Evolutionary conservation across 1,140 invertebrate genomes (phyloP), one percentile per base, ranked within the genome.

Genomic region (Trissolcus basalis): DNA sequence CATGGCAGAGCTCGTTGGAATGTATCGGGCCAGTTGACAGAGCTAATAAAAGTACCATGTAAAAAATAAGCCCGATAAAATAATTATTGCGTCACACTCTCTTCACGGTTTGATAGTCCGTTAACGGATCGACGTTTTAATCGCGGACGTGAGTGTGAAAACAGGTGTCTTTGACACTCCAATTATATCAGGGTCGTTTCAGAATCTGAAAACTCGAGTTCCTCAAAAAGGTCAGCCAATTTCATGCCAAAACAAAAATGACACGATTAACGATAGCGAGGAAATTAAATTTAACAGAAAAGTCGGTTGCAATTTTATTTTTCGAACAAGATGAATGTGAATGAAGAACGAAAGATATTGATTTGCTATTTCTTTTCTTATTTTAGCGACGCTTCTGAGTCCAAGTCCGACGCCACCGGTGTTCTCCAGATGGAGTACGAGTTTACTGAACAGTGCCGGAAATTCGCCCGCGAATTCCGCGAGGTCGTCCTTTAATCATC

Each of bases 361-460:
- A 27, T 27, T 27, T 6, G 19, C 11, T 44, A 44, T 2, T 44
- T 16, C 8, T 35, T 33, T 19, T 51, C 11, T 11, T 4, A 9
- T 35, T 12, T 11, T 16, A 83, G 85, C 86, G 74, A 69, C 84
- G 43, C 88, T 90, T 67, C 81, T 88, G 44, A 89, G 87, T 72
- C 89, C 88, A 13, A 90, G 85, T 67, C 90, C 88, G 16, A 89
- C 88, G 61, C 89, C 87, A 8, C 87, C 87, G 8, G 87, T 87
- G 43, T 94, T 94, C 82, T 93, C 93, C 4, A 90, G 95, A 79
- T 96, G 95, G 95, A 95, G 94, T 58, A 96, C 95, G 47, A 95
- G 93, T 79, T 89, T 95, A 81, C 88, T 96, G 59, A 95, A 95
- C 86, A 95, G 94, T 53, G 93, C 90, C 44, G 91, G 90, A 71